Conservation (phyloP, 2,113 vertebrate genomes). For the Gavia stellata region DNA sequence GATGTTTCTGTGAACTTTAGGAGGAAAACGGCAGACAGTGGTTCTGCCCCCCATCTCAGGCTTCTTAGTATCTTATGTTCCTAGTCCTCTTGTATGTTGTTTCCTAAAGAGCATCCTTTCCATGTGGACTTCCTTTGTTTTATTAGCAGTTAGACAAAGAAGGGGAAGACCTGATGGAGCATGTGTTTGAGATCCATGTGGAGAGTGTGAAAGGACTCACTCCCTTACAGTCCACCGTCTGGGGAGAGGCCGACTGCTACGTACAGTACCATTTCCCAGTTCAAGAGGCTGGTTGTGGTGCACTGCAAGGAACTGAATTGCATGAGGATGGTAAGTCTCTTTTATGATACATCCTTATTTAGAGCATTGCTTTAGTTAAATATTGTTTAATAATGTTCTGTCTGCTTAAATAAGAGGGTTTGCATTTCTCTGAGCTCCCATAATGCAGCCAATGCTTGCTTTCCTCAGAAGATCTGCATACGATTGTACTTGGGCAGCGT, state of each 20-base stretch:
- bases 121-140: not conserved
- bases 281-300: slow-evolving; percentile 59
- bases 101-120: not conserved
- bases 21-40: not conserved
- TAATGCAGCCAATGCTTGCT: not conserved
- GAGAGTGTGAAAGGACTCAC: slow-evolving; percentile 82
- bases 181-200: slow-evolving; percentile 85
- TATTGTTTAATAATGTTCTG: not conserved
- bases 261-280: slow-evolving; percentile 89
- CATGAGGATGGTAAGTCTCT: slow-evolving; percentile 73
- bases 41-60: not conserved
- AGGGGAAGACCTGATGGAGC: slow-evolving; percentile 73
- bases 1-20: not conserved
- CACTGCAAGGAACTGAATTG: not conserved
- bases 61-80: not conserved
- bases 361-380: not conserved
- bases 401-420: not conserved
- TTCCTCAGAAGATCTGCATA: not conserved
- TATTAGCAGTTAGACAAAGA: slow-evolving; percentile 44
- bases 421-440: not conserved
- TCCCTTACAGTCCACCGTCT: slow-evolving; percentile 89
- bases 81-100: not conserved
- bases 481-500: not conserved
- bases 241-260: slow-evolving; percentile 97
- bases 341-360: not conserved